Base-by-base conservation (phyloP, 1,140 invertebrate genomes). In the Penaeus indicus region DNA sequence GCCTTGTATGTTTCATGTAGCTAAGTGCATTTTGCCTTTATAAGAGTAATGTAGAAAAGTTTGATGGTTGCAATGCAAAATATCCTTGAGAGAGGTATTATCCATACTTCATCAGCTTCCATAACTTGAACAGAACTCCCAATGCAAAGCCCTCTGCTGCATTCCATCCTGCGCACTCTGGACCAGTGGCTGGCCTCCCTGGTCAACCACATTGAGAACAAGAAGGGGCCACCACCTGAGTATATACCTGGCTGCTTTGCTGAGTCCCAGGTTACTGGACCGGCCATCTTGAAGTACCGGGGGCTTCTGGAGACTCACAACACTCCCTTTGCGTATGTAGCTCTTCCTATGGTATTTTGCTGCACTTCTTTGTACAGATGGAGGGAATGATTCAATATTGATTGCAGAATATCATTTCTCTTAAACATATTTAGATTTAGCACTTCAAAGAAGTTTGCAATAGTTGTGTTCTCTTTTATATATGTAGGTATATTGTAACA, bases 271-370 rank as follows among this genome's bases (percentile, higher is more conserved):
- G 88, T 91, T 47, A 93, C 94, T 54, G 96, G 97, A 1, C 96
- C 97, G 62, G 95, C 97, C 27, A 96, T 98, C 91, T 95, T 97
- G 91, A 99, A 99, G 93, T 99, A 99, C 93, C 95, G 97, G 91
- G 96, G 96, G 91, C 93, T 99, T 11, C 93, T 99, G 64, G 97
- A 99, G 91, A 96, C 96, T 91, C 95, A 96, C 85, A 99, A 99
- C 92, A 99, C 98, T 8, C 99, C 99, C 54, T 99, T 99, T 93
- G 94, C 95, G 95, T 96, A 93, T 94, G 94, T 94, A 25, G 7
- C 11, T 78, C 19, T 63, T 25, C 21, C 8, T 2, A 0, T 47
- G 72, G 42, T 75, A 32, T 75, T 75, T 19, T 75, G 22, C 19
- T n/a, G 7, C 54, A 54, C 54, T 54, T 54, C 54, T 13, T 54